A percentile compares a stretch with the other conserved stretches of the same genome.
Conservation (phyloP, 2,113 vertebrate species). For the Scalopus aquaticus region DNA sequence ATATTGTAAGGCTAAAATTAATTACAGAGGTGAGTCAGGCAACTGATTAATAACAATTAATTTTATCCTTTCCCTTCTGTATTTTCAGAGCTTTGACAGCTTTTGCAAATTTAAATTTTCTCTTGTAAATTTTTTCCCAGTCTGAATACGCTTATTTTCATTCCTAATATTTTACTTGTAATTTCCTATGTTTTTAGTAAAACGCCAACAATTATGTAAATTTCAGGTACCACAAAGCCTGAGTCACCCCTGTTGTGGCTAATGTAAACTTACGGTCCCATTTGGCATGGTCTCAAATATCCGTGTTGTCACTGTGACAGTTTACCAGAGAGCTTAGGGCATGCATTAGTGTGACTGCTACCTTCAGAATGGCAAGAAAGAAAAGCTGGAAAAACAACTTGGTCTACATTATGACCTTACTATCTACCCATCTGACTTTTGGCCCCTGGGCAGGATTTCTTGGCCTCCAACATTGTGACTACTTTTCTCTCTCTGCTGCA, state of each 20-base stretch:
- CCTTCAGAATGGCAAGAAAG: no score
- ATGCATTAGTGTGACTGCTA: background rate
- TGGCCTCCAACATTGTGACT: background rate
- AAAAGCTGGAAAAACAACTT: no score
- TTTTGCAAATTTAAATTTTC: background rate
- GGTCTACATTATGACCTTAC: no score
- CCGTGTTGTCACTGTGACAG: background rate
- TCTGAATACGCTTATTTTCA: background rate
- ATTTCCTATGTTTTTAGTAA: background rate
- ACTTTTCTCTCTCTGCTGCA: background rate
- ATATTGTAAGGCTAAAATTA: background rate
- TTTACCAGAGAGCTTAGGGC: background rate
- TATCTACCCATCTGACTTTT: background rate
- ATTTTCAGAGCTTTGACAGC: background rate
- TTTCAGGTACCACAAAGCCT: background rate
- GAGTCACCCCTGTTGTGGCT: background rate
- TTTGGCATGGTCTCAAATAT: rapidly evolving
- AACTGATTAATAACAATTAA: background rate
- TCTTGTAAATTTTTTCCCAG: background rate
- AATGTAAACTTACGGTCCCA: background rate
- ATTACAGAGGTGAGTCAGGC: background rate
- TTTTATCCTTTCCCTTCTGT: background rate
- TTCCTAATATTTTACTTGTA: background rate
- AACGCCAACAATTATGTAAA: background rate
- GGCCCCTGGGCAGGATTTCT: background rate